Percentiles rank a stretch among this genome's conserved stretches.
These are phyloP conservation scores for Macrosiphum euphorbiae DNA, from an alignment of 2,888 invertebrate species.

Conservation along the genomic window DNA sequence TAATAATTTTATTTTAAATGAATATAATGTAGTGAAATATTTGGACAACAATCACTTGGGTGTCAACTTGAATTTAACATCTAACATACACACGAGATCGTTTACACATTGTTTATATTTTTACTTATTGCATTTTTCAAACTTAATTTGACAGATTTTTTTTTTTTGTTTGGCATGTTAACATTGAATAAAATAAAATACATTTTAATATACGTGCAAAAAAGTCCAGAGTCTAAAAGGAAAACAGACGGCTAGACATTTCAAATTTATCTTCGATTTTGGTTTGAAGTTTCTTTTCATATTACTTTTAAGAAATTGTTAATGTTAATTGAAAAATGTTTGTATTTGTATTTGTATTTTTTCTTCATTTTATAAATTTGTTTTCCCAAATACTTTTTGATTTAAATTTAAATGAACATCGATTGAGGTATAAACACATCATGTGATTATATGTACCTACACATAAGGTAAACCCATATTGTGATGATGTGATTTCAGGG, in stretches of 20 bases:
- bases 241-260: not conserved
- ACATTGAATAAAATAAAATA: not conserved
- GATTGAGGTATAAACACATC: not conserved
- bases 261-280: not conserved
- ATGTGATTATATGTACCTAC: not conserved
- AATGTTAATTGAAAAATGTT: not conserved
- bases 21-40: not conserved
- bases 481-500: too few species aligned
- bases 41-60: not conserved
- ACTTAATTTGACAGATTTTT: constrained; percentile 36
- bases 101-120: not conserved
- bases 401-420: not conserved
- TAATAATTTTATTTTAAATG: not conserved
- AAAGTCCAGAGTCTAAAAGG: not conserved
- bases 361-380: not conserved
- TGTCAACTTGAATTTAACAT: constrained; percentile 17
- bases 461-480: not conserved
- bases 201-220: not conserved
- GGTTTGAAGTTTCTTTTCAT: not conserved
- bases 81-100: not conserved
- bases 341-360: not conserved
- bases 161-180: not conserved
- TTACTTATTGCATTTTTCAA: constrained; percentile 22
- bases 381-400: not conserved
- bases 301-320: not conserved